These are phyloP conservation scores for Psittacara wagleri DNA, from an alignment of 2,113 vertebrate genomes.

Conservation along the genomic window DNA sequence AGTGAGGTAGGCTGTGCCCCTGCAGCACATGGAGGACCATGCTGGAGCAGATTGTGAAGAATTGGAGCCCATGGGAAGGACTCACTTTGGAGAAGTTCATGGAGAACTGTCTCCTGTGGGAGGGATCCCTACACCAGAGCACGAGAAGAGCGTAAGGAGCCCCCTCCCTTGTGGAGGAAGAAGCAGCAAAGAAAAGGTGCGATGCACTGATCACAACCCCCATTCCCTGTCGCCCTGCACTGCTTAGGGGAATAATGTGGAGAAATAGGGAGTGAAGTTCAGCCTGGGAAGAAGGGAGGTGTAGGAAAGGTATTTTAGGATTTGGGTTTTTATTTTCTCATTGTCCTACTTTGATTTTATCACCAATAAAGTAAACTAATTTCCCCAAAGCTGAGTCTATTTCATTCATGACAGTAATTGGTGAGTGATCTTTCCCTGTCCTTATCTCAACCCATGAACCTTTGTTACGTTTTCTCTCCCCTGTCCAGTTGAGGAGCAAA, in stretches of 20 bases:
- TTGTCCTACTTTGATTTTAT: not conserved
- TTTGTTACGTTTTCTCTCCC: not conserved
- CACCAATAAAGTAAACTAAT: not conserved
- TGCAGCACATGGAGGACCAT: not conserved
- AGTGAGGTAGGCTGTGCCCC: not conserved
- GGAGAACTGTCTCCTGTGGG: not conserved
- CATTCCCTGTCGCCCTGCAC: not conserved
- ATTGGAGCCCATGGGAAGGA: not conserved
- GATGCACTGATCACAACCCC: not conserved
- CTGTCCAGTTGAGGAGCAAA: not conserved
- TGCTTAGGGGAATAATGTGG: not conserved
- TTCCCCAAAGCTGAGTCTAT: not conserved
- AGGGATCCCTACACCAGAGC: not conserved
- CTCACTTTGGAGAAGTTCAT: not conserved
- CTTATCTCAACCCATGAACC: not conserved
- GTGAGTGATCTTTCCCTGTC: not conserved
- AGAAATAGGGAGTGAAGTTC: not conserved
- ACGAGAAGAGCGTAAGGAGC: not conserved
- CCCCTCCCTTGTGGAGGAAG: not conserved
- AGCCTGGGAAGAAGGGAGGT: not conserved
- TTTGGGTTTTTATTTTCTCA: not conserved
- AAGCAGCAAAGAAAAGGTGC: rapidly evolving
- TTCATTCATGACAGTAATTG: not conserved
- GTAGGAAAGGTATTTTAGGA: not conserved
- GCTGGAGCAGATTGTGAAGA: not conserved